phyloP scores from a whole-genome alignment of 2,113 vertebrate genomes.

The Hyaena hyaena region DNA sequence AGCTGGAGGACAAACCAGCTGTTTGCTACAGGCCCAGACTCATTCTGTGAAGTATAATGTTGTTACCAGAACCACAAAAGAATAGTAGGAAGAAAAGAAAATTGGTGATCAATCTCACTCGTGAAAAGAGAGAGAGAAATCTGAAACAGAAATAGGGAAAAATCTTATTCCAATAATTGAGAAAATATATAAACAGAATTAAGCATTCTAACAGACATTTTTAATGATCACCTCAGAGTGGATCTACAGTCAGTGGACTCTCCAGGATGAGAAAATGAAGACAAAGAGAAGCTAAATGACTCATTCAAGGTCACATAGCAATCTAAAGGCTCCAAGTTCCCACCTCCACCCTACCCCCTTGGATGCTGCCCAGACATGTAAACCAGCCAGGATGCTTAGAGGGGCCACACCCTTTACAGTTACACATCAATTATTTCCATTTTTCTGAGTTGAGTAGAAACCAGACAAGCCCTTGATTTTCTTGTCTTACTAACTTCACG shows the following conservation, averaged over 20 bases:
- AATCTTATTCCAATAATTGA: not conserved
- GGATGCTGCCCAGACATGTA: not conserved
- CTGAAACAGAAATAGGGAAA: not conserved
- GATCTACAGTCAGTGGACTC: not conserved
- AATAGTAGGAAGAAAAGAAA: not conserved
- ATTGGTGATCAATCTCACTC: constrained; percentile 1
- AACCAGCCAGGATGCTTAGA: not conserved
- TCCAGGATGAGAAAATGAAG: not conserved
- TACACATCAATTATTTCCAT: not conserved
- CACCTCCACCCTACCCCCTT: not conserved
- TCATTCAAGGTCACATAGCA: not conserved
- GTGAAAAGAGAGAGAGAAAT: constrained; percentile 35
- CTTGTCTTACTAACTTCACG: not conserved
- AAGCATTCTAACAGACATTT: not conserved
- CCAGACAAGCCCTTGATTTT: constrained; percentile 10
- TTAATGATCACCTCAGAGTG: not conserved
- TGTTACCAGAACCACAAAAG: constrained; percentile 49
- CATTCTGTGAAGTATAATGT: constrained; percentile 44
- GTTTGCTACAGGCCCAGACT: not conserved
- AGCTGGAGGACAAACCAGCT: not conserved
- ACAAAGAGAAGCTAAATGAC: not conserved
- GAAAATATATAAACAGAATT: constrained; percentile 24
- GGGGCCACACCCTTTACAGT: not conserved
- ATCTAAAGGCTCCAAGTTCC: not conserved
- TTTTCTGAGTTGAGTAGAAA: not conserved